Evolutionary conservation across 2,113 vertebrate species (phyloP).

Genomic region (Saccopteryx leptura): DNA sequence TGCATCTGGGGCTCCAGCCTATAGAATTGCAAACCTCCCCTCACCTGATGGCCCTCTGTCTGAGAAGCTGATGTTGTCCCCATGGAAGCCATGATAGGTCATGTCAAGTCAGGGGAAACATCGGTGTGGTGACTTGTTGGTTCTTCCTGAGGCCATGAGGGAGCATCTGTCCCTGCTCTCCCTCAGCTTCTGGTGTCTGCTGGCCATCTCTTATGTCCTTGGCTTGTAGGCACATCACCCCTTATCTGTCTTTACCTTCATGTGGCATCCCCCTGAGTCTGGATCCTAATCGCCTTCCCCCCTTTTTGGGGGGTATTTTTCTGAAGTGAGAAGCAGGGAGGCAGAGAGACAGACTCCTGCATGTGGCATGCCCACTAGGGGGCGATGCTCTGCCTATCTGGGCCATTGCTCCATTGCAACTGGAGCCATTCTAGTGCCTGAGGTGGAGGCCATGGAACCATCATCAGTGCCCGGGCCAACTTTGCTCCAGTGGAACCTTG

Average conservation of each 20-base stretch:
- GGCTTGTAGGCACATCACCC: not conserved
- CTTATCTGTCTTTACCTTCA: not conserved
- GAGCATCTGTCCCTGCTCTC: not conserved
- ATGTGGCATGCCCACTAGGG: too few relatives aligned
- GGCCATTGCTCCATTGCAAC: too few relatives aligned
- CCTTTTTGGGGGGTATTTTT: too few relatives aligned
- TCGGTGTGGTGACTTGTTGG: not conserved
- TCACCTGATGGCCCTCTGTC: not conserved
- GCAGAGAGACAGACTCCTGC: too few relatives aligned
- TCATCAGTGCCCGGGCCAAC: too few relatives aligned
- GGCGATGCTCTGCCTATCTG: too few relatives aligned
- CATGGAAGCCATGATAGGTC: not conserved
- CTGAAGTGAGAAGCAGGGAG: too few relatives aligned
- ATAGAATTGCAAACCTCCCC: too few relatives aligned
- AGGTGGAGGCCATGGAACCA: too few relatives aligned
- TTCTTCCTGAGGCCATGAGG: not conserved
- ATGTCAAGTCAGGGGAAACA: not conserved
- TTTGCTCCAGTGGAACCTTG: too few relatives aligned
- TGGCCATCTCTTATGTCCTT: not conserved
- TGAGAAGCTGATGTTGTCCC: not conserved
- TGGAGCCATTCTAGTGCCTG: too few relatives aligned
- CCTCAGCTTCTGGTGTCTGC: accelerated
- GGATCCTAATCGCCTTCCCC: not conserved
- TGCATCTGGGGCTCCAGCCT: accelerated
- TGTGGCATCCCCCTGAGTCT: accelerated